Evolutionary conservation across 2,888 invertebrate species (phyloP), one percentile per base, ranked within the genome.

Genomic region (Hypercompe scribonia): DNA sequence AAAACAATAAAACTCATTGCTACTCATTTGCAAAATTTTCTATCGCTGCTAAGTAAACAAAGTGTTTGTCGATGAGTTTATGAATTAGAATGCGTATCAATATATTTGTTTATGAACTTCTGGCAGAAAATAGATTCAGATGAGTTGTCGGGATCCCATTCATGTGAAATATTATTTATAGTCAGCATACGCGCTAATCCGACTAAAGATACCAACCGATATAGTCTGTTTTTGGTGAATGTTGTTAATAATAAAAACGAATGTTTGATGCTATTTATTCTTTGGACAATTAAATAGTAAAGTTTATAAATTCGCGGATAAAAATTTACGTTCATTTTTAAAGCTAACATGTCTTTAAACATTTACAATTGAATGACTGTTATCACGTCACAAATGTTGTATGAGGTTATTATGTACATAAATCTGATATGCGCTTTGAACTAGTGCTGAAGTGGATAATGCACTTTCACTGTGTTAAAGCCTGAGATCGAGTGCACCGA

Each of bases 131-230:
- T 66, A 66, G 31, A 21, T 46, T 46, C 46, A 5, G 31, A 33
- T 65, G 58, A 34, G 28, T 65, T 63, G 72, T 46, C 21, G 42
- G 46, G 46, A 66, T 31, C 3, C 66, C 42, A 66, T 66, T 66
- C 42, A 54, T 50, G 34, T 58, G 34, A 46, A 69, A 42, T 31
- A 11, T 66, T 66, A 68, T 68, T 36, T 68, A 68, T 28, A 68
- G 21, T 39, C 36, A 10, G 24, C 39, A 61, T n/a, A 8, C 36
- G 31, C 36, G 50, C 65, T 39, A 65, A 39, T 65, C 39, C 28
- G 21, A 65, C 28, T 65, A 28, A 28, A 28, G 42, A 65, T 65
- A 65, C 65, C 8, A 2, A 42, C 10, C 31, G 39, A 39, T 3
- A 15, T 42, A 65, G 65, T 65, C 36, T n/a, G 65, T 65, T n/a